These are phyloP conservation scores for Ceratosolen solmsi DNA, from an alignment of 1,140 invertebrate species.

Conservation along the genomic window DNA sequence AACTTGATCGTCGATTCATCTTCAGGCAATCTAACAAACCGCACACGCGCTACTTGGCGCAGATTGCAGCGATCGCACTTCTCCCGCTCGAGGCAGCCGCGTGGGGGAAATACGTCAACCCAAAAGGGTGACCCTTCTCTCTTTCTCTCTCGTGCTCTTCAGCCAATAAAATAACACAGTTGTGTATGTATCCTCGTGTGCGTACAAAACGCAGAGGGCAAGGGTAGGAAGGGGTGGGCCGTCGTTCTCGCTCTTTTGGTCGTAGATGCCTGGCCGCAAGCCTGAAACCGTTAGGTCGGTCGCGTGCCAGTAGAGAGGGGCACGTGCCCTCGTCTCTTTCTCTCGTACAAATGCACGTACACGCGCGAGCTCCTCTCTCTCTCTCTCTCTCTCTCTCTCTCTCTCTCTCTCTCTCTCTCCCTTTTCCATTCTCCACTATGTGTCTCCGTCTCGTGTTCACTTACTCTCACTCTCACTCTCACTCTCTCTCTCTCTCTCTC, in stretches of 20 bases:
- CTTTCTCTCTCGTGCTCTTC: slow-evolving; percentile 32
- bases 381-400: slow-evolving; percentile 48
- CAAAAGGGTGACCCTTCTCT: neutral
- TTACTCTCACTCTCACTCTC: no score
- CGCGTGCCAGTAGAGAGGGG: slow-evolving; percentile 68
- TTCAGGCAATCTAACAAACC: no score
- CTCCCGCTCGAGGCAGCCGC: no score
- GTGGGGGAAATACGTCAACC: slow-evolving; percentile 56
- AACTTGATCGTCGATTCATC: no score
- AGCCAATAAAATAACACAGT: slow-evolving; percentile 68
- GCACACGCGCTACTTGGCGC: no score
- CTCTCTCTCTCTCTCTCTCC: slow-evolving; percentile 63
- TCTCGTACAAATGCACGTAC: neutral
- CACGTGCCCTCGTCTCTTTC: slow-evolving; percentile 64
- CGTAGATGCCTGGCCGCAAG: slow-evolving; percentile 67
- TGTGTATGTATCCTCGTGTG: slow-evolving; percentile 54
- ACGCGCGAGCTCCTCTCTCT: slow-evolving; percentile 10
- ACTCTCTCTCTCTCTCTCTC: no score
- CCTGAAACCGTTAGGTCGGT: slow-evolving; percentile 72
- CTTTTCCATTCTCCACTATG: no score
- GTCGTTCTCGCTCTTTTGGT: slow-evolving; percentile 70
- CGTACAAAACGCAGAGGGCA: slow-evolving; percentile 54
- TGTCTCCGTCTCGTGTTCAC: no score
- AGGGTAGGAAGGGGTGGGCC: slow-evolving; percentile 72
- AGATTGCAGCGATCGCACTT: no score